phyloP scores from a whole-genome alignment of 2,797 vertebrate genomes.

The Gouania willdenowi region DNA sequence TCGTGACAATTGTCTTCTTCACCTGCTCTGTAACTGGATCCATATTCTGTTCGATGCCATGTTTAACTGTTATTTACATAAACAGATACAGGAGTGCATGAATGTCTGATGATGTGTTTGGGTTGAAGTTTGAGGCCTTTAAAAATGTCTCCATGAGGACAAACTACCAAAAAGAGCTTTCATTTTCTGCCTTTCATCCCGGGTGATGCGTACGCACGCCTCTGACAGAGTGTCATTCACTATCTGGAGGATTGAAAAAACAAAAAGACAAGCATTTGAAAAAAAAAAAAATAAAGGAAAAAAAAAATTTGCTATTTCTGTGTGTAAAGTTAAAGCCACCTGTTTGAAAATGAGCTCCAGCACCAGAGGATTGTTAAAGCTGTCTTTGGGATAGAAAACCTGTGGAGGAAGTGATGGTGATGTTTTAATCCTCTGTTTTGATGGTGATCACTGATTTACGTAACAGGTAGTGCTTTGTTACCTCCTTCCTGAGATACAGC shows the following conservation, averaged over 20 bases:
- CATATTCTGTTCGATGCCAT: conserved; percentile 81
- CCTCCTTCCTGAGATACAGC: conserved; percentile 94
- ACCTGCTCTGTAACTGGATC: conserved; percentile 83
- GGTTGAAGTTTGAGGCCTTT: conserved; percentile 5
- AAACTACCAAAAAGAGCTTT: conserved; percentile 88
- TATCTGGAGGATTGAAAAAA: conserved; percentile 72
- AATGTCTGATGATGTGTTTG: conserved; percentile 26
- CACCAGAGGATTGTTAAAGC: conserved; percentile 84
- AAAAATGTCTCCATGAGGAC: conserved; percentile 17
- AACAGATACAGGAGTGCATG: conserved; percentile 22
- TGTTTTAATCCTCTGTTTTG: too few species aligned
- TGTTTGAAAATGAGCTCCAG: conserved; percentile 95
- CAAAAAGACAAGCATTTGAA: not conserved
- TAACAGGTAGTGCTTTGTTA: conserved; percentile 26
- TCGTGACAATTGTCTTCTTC: conserved; percentile 82
- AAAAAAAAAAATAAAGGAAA: not conserved
- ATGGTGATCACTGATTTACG: not conserved
- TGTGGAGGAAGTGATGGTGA: conserved; percentile 47
- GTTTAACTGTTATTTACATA: conserved; percentile 75
- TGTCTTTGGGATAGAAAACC: conserved; percentile 97
- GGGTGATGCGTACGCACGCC: conserved; percentile 88
- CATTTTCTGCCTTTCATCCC: conserved; percentile 88
- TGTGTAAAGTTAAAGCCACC: conserved; percentile 67
- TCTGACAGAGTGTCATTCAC: conserved; percentile 88
- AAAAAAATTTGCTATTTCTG: too few species aligned